phyloP scores from a whole-genome alignment of 2,888 invertebrate genomes.

The Quadroppia sp. region DNA sequence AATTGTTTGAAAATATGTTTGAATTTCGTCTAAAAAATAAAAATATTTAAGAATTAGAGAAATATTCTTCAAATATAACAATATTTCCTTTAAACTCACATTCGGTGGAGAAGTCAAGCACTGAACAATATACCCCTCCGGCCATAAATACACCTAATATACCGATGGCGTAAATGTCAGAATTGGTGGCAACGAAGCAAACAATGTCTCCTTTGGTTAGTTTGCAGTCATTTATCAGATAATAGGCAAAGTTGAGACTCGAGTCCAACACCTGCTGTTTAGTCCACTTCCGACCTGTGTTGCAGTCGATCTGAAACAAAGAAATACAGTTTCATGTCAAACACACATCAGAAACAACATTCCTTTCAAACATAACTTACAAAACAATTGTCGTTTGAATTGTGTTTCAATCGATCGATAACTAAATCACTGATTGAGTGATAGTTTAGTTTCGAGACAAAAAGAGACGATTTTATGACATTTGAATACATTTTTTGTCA shows the following conservation, averaged over 20 bases:
- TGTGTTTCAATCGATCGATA: neutral
- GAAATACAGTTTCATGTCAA: neutral
- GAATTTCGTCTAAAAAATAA: too few species aligned
- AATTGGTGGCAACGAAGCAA: conserved; percentile 6
- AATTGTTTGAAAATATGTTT: too few species aligned
- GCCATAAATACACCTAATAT: neutral
- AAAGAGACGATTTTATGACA: neutral
- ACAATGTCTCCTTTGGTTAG: conserved; percentile 4
- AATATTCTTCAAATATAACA: too few species aligned
- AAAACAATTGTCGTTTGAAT: neutral
- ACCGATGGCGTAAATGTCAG: neutral
- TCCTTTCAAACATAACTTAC: neutral
- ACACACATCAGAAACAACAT: too few species aligned
- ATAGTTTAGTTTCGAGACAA: neutral
- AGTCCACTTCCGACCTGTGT: neutral
- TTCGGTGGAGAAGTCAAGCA: neutral
- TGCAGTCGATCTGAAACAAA: conserved; percentile 2
- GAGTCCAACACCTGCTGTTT: conserved; percentile 21
- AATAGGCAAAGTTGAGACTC: conserved; percentile 24
- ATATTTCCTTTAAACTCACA: neutral
- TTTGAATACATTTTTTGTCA: too few species aligned
- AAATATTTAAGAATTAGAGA: too few species aligned
- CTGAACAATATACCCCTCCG: neutral
- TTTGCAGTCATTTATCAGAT: conserved; percentile 12
- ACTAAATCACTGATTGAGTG: neutral